phyloP scores from a whole-genome alignment of 2,797 vertebrate genomes.

The Gypaetus barbatus region DNA sequence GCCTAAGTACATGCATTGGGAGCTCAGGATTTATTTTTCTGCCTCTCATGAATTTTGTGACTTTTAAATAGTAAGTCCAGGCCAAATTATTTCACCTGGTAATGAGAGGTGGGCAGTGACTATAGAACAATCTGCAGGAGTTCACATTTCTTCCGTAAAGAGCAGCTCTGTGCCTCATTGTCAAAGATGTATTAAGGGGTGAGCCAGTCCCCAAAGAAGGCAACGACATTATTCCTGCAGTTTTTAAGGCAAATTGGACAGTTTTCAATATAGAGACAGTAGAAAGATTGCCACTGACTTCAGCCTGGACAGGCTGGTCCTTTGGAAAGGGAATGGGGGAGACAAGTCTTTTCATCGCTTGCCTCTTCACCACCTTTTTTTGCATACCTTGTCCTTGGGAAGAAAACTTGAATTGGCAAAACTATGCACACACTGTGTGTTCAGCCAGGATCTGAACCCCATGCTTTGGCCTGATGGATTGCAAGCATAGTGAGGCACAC shows the following conservation, averaged over 20 bases:
- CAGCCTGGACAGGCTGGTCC: background rate
- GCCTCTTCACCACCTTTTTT: background rate
- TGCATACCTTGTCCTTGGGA: background rate
- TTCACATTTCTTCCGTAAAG: background rate
- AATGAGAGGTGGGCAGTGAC: background rate
- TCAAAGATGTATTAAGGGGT: background rate
- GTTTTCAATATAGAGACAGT: background rate
- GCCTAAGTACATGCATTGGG: background rate
- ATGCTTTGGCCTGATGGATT: background rate
- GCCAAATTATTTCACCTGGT: background rate
- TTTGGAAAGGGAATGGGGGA: background rate
- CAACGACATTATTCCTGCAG: background rate
- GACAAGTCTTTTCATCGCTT: background rate
- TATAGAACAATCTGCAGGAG: background rate
- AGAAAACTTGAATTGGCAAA: background rate
- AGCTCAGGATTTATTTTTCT: background rate
- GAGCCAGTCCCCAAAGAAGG: background rate
- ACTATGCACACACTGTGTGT: fast-evolving
- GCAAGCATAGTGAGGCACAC: background rate
- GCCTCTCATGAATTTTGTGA: background rate
- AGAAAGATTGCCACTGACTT: background rate
- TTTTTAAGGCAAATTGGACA: background rate
- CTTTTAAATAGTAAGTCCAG: background rate
- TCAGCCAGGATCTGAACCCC: background rate
- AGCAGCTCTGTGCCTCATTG: background rate